A percentile compares a stretch with the other conserved stretches of the same genome.
These are phyloP conservation scores for Dynastes tityus DNA, from an alignment of 2,888 invertebrate species.

Conservation along the genomic window DNA sequence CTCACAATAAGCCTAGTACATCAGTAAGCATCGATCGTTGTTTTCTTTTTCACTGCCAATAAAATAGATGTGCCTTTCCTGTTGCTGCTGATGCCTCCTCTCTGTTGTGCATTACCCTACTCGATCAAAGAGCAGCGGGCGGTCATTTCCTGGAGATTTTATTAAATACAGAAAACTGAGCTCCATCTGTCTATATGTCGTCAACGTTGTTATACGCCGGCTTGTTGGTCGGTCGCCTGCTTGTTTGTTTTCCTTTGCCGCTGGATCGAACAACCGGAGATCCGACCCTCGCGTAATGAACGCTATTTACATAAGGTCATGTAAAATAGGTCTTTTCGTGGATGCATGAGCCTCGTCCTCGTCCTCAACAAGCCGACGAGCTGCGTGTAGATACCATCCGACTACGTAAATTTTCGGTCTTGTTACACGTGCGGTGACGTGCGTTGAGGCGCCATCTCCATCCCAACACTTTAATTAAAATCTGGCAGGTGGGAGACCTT, in stretches of 20 bases:
- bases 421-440: constrained; percentile 1
- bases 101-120: constrained; percentile 5
- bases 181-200: constrained; percentile 5
- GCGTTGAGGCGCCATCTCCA: constrained; percentile 6
- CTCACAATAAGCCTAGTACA: too few species aligned
- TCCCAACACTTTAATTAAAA: constrained; percentile 46
- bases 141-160: constrained; percentile 1
- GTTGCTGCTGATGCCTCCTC: neutral
- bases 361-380: neutral
- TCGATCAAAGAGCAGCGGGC: neutral
- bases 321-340: constrained; percentile 44
- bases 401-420: constrained; percentile 29
- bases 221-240: constrained; percentile 15
- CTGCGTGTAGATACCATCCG: constrained; percentile 9
- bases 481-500: constrained; percentile 37
- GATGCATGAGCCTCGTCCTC: neutral
- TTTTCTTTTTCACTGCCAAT: neutral
- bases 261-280: constrained; percentile 44
- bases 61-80: neutral
- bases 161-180: constrained; percentile 25
- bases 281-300: constrained; percentile 50
- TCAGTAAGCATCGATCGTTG: too few species aligned
- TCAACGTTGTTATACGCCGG: constrained; percentile 4
- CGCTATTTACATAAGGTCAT: constrained; percentile 51
- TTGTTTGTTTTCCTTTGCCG: constrained; percentile 48